Percentiles rank a stretch among this genome's conserved stretches.
These are phyloP conservation scores for Limnephilus auricula DNA, from an alignment of 2,888 invertebrate species.

Conservation along the genomic window DNA sequence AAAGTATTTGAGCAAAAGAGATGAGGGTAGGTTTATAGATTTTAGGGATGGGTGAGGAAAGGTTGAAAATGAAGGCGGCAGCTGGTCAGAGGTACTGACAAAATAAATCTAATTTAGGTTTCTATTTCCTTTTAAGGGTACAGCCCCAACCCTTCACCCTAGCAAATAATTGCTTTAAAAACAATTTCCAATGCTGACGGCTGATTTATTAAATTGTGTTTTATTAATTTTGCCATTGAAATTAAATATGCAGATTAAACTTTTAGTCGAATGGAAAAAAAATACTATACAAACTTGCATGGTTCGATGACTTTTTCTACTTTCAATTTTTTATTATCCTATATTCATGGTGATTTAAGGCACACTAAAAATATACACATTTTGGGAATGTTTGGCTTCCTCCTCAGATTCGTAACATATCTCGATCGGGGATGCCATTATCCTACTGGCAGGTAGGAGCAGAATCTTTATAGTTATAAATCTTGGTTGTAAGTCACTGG, in stretches of 20 bases:
- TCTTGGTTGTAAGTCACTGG: no score
- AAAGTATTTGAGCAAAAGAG: neutral
- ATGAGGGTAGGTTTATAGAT: neutral
- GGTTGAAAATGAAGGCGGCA: neutral
- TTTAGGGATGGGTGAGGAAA: neutral
- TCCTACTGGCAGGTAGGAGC: no score
- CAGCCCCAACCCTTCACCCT: neutral
- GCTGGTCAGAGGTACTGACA: neutral
- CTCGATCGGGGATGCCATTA: no score
- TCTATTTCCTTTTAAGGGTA: neutral
- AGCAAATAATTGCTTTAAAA: neutral
- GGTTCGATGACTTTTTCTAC: no score
- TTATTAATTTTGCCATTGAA: neutral
- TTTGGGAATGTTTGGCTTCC: no score
- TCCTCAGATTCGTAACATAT: no score
- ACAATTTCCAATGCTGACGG: neutral
- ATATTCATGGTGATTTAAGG: no score
- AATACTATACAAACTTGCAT: no score
- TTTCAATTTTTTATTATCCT: no score
- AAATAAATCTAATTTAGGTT: neutral
- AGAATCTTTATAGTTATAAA: no score
- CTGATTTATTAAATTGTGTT: neutral
- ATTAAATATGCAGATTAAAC: neutral
- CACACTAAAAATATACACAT: no score
- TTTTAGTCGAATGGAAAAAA: no score